phyloP scores from a whole-genome alignment of 2,113 vertebrate genomes.

The Neotragus moschatus region DNA sequence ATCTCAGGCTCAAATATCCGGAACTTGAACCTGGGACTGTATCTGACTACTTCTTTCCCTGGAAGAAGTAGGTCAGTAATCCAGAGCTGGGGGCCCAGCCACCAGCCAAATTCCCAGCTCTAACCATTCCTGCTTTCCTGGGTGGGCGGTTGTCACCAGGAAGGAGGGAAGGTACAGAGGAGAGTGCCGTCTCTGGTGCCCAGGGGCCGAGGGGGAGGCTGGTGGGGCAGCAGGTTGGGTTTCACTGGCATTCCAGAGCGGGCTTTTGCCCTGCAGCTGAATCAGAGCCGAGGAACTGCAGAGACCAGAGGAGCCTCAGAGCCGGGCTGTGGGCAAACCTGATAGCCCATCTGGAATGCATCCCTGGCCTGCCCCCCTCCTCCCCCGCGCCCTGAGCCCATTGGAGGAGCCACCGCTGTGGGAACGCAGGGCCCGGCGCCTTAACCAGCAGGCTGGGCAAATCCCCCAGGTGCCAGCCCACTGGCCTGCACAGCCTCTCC shows the following conservation, averaged over 20 bases:
- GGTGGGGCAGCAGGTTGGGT: not conserved
- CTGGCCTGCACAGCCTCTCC: not conserved
- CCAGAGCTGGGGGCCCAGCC: not conserved
- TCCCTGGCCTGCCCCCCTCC: not conserved
- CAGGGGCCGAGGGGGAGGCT: not conserved
- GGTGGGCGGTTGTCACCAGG: not conserved
- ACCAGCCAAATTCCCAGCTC: not conserved
- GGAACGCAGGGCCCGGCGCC: not conserved
- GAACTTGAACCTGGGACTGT: slow-evolving; percentile 8
- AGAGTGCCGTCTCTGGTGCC: not conserved
- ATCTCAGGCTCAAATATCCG: not conserved
- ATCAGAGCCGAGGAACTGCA: slow-evolving; percentile 38
- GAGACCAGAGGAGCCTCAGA: slow-evolving; percentile 33
- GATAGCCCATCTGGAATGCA: slow-evolving; percentile 49
- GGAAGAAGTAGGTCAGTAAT: not conserved
- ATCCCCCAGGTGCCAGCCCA: slow-evolving; percentile 21
- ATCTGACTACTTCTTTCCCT: not conserved
- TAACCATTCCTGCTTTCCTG: not conserved
- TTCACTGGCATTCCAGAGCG: not conserved
- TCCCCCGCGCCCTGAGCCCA: not conserved
- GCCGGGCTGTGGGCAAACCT: not conserved
- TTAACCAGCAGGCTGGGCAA: not conserved
- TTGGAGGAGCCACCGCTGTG: not conserved
- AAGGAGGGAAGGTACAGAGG: not conserved
- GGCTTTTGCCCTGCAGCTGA: slow-evolving; percentile 31